Conservation (phyloP, 2,797 vertebrate species). For the Coccyzus lansbergi region DNA sequence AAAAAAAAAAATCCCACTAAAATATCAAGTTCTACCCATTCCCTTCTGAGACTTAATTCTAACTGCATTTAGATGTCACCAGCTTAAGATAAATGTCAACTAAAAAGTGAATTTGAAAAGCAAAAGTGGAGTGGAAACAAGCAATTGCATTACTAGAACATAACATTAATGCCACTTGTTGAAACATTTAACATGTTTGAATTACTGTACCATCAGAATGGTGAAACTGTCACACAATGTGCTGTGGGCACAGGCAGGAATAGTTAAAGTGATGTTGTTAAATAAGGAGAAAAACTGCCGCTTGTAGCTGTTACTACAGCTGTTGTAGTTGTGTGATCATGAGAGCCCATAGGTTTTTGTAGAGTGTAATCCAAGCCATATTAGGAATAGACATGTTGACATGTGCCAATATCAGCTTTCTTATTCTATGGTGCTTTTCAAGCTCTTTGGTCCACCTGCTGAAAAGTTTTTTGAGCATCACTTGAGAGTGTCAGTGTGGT, state of each 20-base stretch:
- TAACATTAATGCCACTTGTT: not conserved
- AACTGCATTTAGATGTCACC: not conserved
- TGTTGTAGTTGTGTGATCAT: not conserved
- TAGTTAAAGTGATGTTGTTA: not conserved
- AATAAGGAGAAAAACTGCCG: not conserved
- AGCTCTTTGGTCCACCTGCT: not conserved
- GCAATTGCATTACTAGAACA: not conserved
- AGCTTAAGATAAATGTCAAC: not conserved
- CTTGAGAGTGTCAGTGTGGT: not conserved
- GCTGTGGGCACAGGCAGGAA: not conserved
- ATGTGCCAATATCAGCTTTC: not conserved
- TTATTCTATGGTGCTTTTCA: not conserved
- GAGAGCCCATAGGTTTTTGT: not conserved
- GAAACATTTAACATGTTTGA: not conserved
- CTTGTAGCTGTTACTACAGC: not conserved
- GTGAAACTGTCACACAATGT: not conserved
- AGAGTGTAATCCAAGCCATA: not conserved
- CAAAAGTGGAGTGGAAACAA: not conserved
- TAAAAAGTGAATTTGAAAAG: not conserved
- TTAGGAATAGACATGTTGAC: not conserved
- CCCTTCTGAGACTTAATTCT: not conserved
- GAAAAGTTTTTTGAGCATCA: not conserved
- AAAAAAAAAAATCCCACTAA: not conserved
- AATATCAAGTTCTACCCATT: not conserved
- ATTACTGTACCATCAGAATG: not conserved